phyloP scores from a whole-genome alignment of 2,888 invertebrate genomes.

The Leucoptera coffeella region DNA sequence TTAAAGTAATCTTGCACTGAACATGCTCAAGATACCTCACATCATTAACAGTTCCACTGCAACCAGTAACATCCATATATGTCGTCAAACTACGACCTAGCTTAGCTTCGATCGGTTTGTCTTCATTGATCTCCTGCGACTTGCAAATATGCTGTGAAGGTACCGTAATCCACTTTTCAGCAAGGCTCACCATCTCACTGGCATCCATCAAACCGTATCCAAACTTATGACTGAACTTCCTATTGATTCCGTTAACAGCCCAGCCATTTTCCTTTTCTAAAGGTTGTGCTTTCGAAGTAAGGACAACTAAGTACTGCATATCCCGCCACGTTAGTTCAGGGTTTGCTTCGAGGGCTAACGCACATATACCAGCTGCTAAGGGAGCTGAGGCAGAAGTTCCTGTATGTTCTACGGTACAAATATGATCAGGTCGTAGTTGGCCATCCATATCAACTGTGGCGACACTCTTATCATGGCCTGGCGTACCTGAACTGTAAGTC shows the following conservation, averaged over 20 bases:
- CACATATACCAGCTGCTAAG: slow-evolving; percentile 89
- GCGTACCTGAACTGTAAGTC: slow-evolving; percentile 96
- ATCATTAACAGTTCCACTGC: slow-evolving; percentile 80
- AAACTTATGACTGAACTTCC: slow-evolving; percentile 94
- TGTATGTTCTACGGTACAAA: slow-evolving; percentile 88
- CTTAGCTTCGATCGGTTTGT: slow-evolving; percentile 69
- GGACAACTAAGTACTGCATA: slow-evolving; percentile 93
- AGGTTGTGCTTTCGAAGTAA: slow-evolving; percentile 83
- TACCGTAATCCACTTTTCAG: slow-evolving; percentile 90
- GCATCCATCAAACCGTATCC: slow-evolving; percentile 99
- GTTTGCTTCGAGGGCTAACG: slow-evolving; percentile 89
- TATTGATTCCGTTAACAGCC: slow-evolving; percentile 88
- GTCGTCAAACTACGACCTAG: slow-evolving; percentile 69
- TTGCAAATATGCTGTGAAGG: slow-evolving; percentile 96
- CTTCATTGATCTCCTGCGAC: slow-evolving; percentile 81
- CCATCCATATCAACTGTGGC: slow-evolving; percentile 93
- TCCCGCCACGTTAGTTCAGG: slow-evolving; percentile 95
- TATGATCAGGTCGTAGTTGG: slow-evolving; percentile 76
- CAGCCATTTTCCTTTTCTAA: slow-evolving; percentile 89
- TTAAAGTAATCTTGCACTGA: slow-evolving; percentile 88
- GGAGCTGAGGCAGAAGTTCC: slow-evolving; percentile 94
- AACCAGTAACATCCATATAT: slow-evolving; percentile 87
- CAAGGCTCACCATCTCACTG: slow-evolving; percentile 83
- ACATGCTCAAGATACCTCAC: slow-evolving; percentile 94
- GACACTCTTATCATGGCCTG: slow-evolving; percentile 86